phyloP scores from a whole-genome alignment of 2,113 vertebrate species.

The Grammomys surdaster region DNA sequence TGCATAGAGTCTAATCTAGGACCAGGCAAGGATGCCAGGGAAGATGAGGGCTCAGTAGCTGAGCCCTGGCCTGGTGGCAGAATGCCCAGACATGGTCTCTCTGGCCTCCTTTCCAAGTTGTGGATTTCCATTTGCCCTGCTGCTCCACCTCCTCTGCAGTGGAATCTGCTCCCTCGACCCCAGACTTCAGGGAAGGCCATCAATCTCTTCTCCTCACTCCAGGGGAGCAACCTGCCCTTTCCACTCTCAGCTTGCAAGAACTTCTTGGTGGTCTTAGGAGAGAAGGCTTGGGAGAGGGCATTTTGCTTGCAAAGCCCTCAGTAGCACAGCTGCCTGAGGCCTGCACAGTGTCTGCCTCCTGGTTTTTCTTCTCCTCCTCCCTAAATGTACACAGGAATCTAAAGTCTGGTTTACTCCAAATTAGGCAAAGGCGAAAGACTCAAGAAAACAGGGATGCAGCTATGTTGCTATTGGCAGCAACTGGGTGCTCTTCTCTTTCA shows the following conservation, averaged over 20 bases:
- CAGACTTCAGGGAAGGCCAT: neutral
- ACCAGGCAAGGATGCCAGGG: neutral
- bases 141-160: neutral
- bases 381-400: neutral
- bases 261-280: neutral
- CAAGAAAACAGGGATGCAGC: constrained; percentile 35
- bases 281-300: neutral
- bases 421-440: constrained; percentile 53
- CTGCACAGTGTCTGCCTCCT: neutral
- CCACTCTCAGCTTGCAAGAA: neutral
- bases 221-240: neutral
- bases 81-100: neutral
- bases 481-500: constrained; percentile 54
- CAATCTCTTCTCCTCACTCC: neutral
- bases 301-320: neutral
- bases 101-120: neutral
- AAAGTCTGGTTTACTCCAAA: constrained; percentile 20
- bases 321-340: neutral
- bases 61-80: constrained; percentile 20
- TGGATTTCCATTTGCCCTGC: neutral
- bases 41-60: constrained; percentile 8
- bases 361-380: neutral
- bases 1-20: constrained; percentile 53
- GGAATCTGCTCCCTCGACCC: neutral
- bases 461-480: constrained; percentile 62